Base-by-base conservation (phyloP, 1,140 invertebrate genomes). In the Metopolophium dirhodum region DNA sequence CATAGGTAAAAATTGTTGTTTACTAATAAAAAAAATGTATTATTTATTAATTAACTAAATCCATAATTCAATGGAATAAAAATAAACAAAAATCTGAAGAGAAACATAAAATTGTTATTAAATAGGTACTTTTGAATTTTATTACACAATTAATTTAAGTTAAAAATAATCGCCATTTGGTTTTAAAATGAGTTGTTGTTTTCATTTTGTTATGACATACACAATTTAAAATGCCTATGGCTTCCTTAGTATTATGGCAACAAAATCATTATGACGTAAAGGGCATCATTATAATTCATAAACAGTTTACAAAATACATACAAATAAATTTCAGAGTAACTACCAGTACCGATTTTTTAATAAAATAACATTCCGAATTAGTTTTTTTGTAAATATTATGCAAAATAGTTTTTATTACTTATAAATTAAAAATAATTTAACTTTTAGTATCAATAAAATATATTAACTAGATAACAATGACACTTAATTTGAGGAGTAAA, bases 141-240 rank as follows among this genome's bases (percentile, higher is more conserved):
- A 89, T 57, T 41, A 54, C 35, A 89, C 1, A 57, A 89, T 57
- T 26, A 57, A 51, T 9, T 57, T 54, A 57, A 89, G 23, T 89
- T 89, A 37, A 57, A 89, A 89, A 57, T 54, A 89, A 57, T 35
- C 2, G 9, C 57, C 3, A 87, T 89, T 89, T 89, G 37, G 18
- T 37, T 89, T 89, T 57, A 37, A 41, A 57, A 89, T n/a, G 37
- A 41, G 54, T 57, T 37, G n/a, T 89, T 88, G 18, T 89, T 57
- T 37, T 89, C 20, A 41, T 57, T 57, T 23, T 35, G 51, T 89
- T 89, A 54, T 89, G 47, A 54, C 35, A 54, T 47, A 47, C 47
- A 51, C 47, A 30, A 51, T 88, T 88, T n/a, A n/a, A 89, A 35
- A 35, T 88, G 20, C 30, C n/a, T 89, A 89, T 89, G 51, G 51